Percentiles rank a stretch among this genome's conserved stretches.
Conservation (phyloP, 2,113 vertebrate species). For the Excalfactoria chinensis region DNA sequence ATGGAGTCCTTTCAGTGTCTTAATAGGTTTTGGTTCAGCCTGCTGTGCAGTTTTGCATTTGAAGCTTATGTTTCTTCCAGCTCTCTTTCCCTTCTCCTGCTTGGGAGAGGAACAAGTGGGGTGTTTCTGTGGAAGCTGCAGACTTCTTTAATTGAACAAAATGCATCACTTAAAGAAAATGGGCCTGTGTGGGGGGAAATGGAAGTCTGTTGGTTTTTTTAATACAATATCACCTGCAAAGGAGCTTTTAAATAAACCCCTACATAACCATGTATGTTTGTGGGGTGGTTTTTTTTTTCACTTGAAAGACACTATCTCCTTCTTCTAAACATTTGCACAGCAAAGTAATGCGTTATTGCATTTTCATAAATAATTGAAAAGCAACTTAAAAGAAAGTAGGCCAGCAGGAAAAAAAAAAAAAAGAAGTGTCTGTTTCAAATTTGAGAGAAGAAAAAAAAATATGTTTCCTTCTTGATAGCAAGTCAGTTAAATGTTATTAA, state of each 20-base stretch:
- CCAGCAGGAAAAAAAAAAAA: constrained; percentile 51
- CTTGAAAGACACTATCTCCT: constrained; percentile 61
- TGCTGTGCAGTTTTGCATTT: background rate
- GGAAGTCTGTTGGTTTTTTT: background rate
- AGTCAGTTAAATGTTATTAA: constrained; percentile 72
- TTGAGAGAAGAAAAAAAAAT: constrained; percentile 67
- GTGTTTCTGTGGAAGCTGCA: constrained; percentile 38
- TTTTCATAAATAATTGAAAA: constrained; percentile 84
- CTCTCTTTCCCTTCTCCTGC: background rate
- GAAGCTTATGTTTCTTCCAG: constrained; percentile 30
- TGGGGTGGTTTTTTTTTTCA: constrained; percentile 39
- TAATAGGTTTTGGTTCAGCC: constrained; percentile 22
- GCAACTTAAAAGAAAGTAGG: constrained; percentile 80
- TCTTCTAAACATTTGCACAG: constrained; percentile 73
- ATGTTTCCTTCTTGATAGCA: constrained; percentile 72
- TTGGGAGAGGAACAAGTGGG: background rate
- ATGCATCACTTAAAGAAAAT: constrained; percentile 22
- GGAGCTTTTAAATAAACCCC: constrained; percentile 1
- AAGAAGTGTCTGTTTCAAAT: constrained; percentile 63
- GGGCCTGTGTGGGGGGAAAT: background rate
- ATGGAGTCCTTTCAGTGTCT: background rate
- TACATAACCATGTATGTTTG: background rate
- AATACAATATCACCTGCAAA: constrained; percentile 35
- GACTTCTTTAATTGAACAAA: constrained; percentile 16
- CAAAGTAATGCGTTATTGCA: constrained; percentile 77